A percentile compares a stretch with the other conserved stretches of the same genome.
Evolutionary conservation across 2,797 vertebrate genomes (phyloP).

Genomic region (Chiloscyllium punctatum): DNA sequence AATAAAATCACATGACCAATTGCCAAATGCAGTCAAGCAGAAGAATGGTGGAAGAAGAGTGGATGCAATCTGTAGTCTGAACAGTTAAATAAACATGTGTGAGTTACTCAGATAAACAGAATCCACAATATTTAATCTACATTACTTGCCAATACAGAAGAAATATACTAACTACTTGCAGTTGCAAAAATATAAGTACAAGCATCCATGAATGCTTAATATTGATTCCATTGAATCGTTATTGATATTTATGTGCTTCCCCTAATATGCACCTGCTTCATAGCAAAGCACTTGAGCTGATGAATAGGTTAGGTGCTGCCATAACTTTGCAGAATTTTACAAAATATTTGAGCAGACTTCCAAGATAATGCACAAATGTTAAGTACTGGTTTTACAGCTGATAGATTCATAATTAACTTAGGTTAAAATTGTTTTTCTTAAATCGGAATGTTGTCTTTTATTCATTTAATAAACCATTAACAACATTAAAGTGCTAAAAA

Average conservation of each 20-base stretch:
- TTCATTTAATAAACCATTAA: background rate
- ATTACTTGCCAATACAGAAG: too few relatives aligned
- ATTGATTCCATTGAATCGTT: background rate
- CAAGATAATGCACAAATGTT: background rate
- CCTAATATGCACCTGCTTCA: background rate
- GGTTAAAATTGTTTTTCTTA: background rate
- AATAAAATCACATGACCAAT: too few relatives aligned
- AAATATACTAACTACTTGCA: background rate
- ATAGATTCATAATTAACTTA: background rate
- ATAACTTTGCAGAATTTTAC: background rate
- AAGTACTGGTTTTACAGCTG: background rate
- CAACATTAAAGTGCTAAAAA: background rate
- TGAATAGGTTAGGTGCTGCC: background rate
- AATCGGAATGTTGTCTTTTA: background rate
- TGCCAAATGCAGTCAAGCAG: too few relatives aligned
- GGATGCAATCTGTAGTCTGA: too few relatives aligned
- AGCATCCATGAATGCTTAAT: background rate
- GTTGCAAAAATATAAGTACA: background rate
- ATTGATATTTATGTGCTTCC: background rate
- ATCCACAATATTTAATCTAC: too few relatives aligned
- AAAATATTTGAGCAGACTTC: background rate
- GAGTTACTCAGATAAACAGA: too few relatives aligned
- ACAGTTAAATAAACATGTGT: too few relatives aligned
- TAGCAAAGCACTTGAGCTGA: background rate
- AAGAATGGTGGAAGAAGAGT: too few relatives aligned